Evolutionary conservation across 2,113 vertebrate genomes (phyloP).

Genomic region (Sphaerodactylus townsendi): DNA sequence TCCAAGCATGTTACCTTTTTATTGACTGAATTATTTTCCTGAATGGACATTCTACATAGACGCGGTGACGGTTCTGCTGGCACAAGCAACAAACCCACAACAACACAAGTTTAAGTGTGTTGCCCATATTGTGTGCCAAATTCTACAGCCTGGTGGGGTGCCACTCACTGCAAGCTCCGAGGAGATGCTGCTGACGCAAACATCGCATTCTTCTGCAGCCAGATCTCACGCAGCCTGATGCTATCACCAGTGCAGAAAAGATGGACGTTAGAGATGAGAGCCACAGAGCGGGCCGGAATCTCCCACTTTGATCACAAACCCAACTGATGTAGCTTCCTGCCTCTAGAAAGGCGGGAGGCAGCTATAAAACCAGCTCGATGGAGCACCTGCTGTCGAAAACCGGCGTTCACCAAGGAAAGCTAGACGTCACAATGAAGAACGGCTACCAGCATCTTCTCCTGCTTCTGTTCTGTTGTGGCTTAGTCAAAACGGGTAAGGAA

Average conservation of each 20-base stretch:
- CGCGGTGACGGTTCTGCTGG: no score
- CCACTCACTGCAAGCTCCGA: no score
- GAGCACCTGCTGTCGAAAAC: accelerated
- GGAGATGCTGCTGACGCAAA: no score
- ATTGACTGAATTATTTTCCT: no score
- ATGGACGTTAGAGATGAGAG: no score
- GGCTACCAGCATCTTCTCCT: neutral
- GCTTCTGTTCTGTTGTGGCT: neutral
- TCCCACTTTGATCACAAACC: neutral
- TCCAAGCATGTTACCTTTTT: no score
- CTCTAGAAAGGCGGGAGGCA: neutral
- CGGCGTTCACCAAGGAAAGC: accelerated
- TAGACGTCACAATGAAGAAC: slow-evolving; percentile 17
- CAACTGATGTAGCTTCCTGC: slow-evolving; percentile 15
- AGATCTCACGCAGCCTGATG: neutral
- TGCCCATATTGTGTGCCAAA: no score
- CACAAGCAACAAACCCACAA: no score
- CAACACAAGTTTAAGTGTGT: no score
- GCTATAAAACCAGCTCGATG: slow-evolving; percentile 35
- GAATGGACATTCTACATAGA: no score
- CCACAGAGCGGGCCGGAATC: neutral
- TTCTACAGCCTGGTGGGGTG: no score
- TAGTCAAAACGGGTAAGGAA: slow-evolving; percentile 31
- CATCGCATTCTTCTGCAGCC: no score
- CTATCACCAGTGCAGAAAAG: neutral